Evolutionary conservation across 2,888 invertebrate species (phyloP), one percentile per base, ranked within the genome.

Genomic region (Trimorus sp.): DNA sequence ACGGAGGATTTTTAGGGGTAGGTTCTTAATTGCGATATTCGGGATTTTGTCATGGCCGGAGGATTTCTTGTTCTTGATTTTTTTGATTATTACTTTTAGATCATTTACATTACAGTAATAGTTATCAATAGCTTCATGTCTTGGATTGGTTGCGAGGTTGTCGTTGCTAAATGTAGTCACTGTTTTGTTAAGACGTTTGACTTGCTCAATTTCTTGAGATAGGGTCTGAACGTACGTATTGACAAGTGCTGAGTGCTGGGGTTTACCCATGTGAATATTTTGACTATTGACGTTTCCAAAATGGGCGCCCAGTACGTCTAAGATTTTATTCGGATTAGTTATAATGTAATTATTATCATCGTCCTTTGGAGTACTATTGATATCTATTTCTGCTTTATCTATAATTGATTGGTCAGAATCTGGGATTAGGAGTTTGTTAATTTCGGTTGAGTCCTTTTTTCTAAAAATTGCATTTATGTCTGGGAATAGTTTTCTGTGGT

Each of bases 31-130:
- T 0, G 54, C 51, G 5, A 79, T 60, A 12, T 84, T 83, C 0
- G 81, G 82, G 0, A 84, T 84, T 0, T 69, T 45, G 16, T 83
- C 79, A 11, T 70, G 65, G 1, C 83, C 77, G 5, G 84, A 40
- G 0, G 83, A 85, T 75, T 75, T 83, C 74, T 85, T 84, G 14
- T 79, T 83, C 8, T 80, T 80, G 7, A 80, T 37, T 15, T 69
- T 62, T 73, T 65, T 71, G 12, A 79, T 16, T 12, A 73, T 60
- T n/a, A 9, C n/a, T n/a, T n/a, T n/a, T n/a, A n/a, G n/a, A n/a
- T n/a, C n/a, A n/a, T n/a, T n/a, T n/a, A n/a, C 42, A 42, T 65
- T 79, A 51, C 73, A 74, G 14, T 65, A 78, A 16, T 58, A 65
- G 26, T 54, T 36, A 16, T 60, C 45, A 4, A 56, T 15, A 8